phyloP scores from a whole-genome alignment of 2,888 invertebrate species.

The Tetranychus truncatus region DNA sequence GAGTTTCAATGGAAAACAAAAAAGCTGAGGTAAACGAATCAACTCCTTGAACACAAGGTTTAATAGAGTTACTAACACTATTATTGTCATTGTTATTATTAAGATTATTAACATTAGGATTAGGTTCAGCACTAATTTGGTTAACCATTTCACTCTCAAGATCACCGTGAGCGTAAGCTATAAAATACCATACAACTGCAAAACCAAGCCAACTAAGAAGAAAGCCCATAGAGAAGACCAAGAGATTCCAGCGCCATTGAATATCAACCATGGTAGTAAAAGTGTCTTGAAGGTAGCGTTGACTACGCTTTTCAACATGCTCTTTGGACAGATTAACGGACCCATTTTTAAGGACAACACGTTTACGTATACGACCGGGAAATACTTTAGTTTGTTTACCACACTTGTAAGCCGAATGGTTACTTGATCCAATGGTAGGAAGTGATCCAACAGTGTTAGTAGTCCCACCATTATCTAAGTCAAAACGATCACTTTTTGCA shows the following conservation, averaged over 20 bases:
- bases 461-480: no score
- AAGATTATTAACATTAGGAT: neutral
- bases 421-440: neutral
- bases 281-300: conserved; percentile 70
- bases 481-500: no score
- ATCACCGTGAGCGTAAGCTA: conserved; percentile 80
- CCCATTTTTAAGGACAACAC: conserved; percentile 92
- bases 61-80: neutral
- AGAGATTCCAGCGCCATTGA: conserved; percentile 30
- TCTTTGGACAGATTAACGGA: conserved; percentile 93
- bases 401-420: neutral
- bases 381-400: conserved; percentile 11
- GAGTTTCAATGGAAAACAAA: conserved; percentile 87
- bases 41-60: conserved; percentile 35
- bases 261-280: conserved; percentile 64
- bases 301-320: conserved; percentile 75
- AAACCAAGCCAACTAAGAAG: conserved; percentile 12
- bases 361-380: conserved; percentile 57
- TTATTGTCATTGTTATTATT: neutral
- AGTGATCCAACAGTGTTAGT: no score
- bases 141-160: conserved; percentile 37
- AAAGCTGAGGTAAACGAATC: conserved; percentile 78
- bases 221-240: conserved; percentile 11
- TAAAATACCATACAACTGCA: conserved; percentile 66
- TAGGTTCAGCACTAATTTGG: conserved; percentile 30